Evolutionary conservation across 35 echinoderm and acorn worm species (phyloP).

Genomic region (Apostichopus parvimensis): DNA sequence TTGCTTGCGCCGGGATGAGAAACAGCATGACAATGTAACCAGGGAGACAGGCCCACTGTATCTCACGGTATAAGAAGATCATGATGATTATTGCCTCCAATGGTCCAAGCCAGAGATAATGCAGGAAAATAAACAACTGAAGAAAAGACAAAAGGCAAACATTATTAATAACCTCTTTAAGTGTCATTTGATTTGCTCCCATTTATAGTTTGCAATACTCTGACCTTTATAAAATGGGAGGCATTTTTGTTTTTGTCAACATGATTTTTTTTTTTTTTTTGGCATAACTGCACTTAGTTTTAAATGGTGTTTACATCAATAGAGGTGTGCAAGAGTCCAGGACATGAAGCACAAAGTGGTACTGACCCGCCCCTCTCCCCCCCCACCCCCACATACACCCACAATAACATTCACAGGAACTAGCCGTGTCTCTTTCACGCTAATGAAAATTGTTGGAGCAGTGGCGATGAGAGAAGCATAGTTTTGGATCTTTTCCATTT

Average conservation of each 20-base stretch:
- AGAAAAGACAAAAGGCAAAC: background rate
- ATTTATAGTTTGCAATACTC: background rate
- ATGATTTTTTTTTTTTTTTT: too few species aligned
- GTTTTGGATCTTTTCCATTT: too few species aligned
- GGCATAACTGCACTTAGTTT: background rate
- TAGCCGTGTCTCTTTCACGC: too few species aligned
- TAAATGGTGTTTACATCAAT: background rate
- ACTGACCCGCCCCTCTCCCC: too few species aligned
- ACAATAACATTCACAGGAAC: too few species aligned
- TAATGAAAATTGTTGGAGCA: too few species aligned
- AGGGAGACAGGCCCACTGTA: constrained; percentile 67
- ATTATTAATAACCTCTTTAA: background rate
- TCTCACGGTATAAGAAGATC: constrained; percentile 57
- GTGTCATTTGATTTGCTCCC: background rate
- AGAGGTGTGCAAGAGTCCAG: too few species aligned
- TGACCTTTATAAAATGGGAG: background rate
- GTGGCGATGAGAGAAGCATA: too few species aligned
- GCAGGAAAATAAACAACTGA: constrained; percentile 66
- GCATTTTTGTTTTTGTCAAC: too few species aligned
- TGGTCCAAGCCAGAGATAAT: constrained; percentile 86
- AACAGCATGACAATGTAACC: constrained; percentile 68
- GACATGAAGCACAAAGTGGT: too few species aligned
- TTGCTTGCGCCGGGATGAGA: constrained; percentile 62
- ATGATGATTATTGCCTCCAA: constrained; percentile 52
- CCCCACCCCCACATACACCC: too few species aligned